These are phyloP conservation scores for Dendrolimus punctatus DNA, from an alignment of 1,140 invertebrate genomes.

Conservation along the genomic window DNA sequence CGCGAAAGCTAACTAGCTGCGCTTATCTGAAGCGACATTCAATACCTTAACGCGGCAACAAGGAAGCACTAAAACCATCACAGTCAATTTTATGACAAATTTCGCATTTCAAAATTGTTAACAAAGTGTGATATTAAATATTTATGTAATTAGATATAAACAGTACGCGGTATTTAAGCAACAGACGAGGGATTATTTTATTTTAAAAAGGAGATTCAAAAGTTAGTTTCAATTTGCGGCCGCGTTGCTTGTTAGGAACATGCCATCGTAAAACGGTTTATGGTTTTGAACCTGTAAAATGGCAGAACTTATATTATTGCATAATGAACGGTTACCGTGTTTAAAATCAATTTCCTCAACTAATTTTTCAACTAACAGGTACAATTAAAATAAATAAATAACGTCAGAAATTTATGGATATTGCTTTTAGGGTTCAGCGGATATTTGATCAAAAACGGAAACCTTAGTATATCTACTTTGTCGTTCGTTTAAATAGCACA, in stretches of 20 bases:
- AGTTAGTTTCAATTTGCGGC: conserved; percentile 53
- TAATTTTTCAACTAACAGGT: not conserved
- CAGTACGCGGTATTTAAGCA: too few relatives aligned
- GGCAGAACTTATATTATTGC: too few relatives aligned
- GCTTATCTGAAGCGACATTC: conserved; percentile 48
- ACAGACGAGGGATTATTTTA: conserved; percentile 19
- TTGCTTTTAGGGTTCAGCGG: too few relatives aligned
- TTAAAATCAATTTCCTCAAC: not conserved
- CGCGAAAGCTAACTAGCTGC: conserved; percentile 49
- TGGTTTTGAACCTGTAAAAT: conserved; percentile 13
- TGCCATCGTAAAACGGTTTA: conserved; percentile 29
- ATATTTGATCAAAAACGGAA: too few relatives aligned
- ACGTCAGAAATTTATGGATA: too few relatives aligned
- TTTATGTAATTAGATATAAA: too few relatives aligned
- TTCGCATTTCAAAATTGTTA: not conserved
- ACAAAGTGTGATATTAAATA: too few relatives aligned
- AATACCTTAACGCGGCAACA: conserved; percentile 36
- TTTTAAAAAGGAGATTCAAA: conserved; percentile 28
- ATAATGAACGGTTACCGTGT: too few relatives aligned
- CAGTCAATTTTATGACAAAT: conserved; percentile 29
- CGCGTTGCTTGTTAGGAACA: conserved; percentile 40
- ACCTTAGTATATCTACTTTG: too few relatives aligned
- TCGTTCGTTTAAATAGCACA: too few relatives aligned
- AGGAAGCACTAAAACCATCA: conserved; percentile 53
- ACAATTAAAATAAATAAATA: too few relatives aligned